Evolutionary conservation across 2,888 invertebrate genomes (phyloP), one percentile per base, ranked within the genome.

Genomic region (Amphipyra berbera): DNA sequence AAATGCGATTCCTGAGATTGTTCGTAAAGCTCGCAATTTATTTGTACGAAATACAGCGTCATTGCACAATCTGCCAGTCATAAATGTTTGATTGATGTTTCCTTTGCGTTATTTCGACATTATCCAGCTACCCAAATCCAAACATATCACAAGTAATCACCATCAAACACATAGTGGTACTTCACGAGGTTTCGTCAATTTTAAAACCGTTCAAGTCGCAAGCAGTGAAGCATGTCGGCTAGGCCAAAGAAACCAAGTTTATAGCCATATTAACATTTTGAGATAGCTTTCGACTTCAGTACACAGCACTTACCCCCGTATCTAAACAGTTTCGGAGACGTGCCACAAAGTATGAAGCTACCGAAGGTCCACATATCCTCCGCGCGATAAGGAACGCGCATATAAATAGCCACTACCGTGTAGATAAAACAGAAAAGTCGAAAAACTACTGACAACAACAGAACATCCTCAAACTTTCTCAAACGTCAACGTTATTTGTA

Each of bases 221-320:
- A 30, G 7, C 30, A 30, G 30, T 30, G 30, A 6, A 30, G 49
- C 49, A 6, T 41, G 41, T 12, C 53, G 13, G 12, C 46, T 30
- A 27, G 14, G 45, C 49, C 61, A 68, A 68, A 68, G 69, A 70
- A 73, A 41, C 52, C 61, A 44, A 55, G 54, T 71, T 73, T 58
- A 74, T 55, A 61, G 74, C 57, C 54, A 45, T 61, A 74, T 74
- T 71, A 62, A 74, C 74, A 57, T 70, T 61, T 71, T 68, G 62
- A 68, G 54, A 74, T 74, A 71, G 74, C 69, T 68, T 68, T 71
- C 49, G 74, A 61, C 61, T 73, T 73, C 74, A 56, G 74, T 61
- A 70, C 68, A 70, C 74, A 73, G 21, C 69, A 61, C 45, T 68
- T 57, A 68, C 46, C 37, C 21, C 38, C 41, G 45, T 68, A 53